Percentiles rank a stretch among this genome's conserved stretches.
These are phyloP conservation scores for Morbakka virulenta DNA, from an alignment of 30 jellyfish, hydroid and myxozoan species.

Conservation along the genomic window DNA sequence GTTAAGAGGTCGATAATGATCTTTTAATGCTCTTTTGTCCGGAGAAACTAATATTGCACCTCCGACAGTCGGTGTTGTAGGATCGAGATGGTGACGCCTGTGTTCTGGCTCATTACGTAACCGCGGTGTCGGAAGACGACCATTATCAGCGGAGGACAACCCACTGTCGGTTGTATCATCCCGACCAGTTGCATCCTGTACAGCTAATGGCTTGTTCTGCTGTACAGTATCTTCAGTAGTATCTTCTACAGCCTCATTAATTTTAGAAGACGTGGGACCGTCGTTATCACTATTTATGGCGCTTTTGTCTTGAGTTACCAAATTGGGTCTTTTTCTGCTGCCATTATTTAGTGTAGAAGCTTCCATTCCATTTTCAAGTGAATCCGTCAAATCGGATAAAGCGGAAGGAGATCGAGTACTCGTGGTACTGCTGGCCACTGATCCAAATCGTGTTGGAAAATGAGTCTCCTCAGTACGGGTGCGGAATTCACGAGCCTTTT, in stretches of 20 bases:
- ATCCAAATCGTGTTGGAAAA: constrained; percentile 49
- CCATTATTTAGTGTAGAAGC: background rate
- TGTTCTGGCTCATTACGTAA: constrained; percentile 16
- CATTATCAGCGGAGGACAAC: background rate
- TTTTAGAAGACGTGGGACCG: background rate
- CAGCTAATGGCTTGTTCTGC: background rate
- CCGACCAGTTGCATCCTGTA: background rate
- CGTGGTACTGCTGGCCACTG: background rate
- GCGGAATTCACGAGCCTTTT: constrained; percentile 50
- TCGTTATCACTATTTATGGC: background rate
- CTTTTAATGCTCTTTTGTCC: constrained; percentile 13
- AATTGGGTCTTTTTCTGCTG: background rate
- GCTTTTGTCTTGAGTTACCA: background rate
- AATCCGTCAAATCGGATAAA: background rate
- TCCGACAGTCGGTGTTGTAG: constrained; percentile 53
- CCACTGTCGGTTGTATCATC: background rate
- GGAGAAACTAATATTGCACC: constrained; percentile 31
- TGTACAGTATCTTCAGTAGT: background rate
- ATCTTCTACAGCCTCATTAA: background rate
- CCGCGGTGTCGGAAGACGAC: constrained; percentile 52
- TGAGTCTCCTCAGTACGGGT: constrained; percentile 61
- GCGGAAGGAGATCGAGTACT: background rate
- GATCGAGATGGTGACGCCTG: constrained; percentile 65
- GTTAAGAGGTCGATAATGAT: background rate
- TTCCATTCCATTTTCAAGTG: background rate